Base-by-base conservation (phyloP, 1,140 invertebrate genomes). In the Drosophila ficusphila region DNA sequence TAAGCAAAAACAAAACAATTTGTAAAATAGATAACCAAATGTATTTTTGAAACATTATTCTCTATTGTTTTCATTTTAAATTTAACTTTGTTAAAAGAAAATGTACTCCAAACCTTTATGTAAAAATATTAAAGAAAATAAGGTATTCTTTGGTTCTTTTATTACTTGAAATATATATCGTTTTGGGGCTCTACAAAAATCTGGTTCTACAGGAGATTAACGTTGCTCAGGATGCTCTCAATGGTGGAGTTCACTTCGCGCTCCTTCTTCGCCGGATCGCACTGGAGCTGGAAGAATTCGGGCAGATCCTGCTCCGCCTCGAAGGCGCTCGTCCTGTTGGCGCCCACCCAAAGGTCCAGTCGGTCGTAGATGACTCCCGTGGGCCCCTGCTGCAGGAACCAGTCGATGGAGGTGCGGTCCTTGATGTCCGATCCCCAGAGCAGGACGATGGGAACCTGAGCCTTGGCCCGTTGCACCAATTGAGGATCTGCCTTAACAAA, bases 371-470 rank as follows among this genome's bases (percentile, higher is more conserved):
- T 98, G 18, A 99, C 95, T 23, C 96, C 98, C 79, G 98, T 96
- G 14, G 98, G 93, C 2, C 97, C 97, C 39, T 97, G 93, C 65
- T 95, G 93, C 86, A 97, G 97, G 1, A 99, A 93, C 85, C 95
- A 94, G 67, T 95, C 95, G 34, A 98, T 97, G 0, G 96, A 96
- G 5, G 94, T 93, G 38, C 94, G 94, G 91, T 97, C 95, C 76
- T 98, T 98, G 74, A 97, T 97, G 81, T 98, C 96, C 75, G 98
- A 96, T 1, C 98, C 98, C 98, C 98, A 99, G 78, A 97, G 97
- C 89, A 99, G 98, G 21, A 98, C 94, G 0, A 98, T 94, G 8
- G 98, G 93, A 8, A 96, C 95, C 38, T 94, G 93, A 54, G 95
- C 93, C 60, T 94, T 95, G 0, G 96, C 95, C 6, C 95, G 85